Percentiles rank a stretch among this genome's conserved stretches.
Evolutionary conservation across 2,797 vertebrate genomes (phyloP).

Genomic region (Parambassis ranga): DNA sequence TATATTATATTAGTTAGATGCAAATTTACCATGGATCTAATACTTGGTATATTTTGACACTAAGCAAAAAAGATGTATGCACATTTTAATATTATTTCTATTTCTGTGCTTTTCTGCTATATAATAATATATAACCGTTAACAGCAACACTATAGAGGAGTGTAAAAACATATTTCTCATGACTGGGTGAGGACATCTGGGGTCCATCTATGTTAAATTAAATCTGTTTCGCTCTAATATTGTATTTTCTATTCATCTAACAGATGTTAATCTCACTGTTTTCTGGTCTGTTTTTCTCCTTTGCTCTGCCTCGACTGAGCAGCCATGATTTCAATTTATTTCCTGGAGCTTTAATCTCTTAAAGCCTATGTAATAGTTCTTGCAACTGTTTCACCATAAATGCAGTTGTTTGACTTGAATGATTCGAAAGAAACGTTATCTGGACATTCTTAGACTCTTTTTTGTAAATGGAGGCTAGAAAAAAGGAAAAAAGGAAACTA

Average conservation of each 20-base stretch:
- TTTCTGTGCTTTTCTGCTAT: too few relatives aligned
- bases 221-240: conserved; percentile 19
- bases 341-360: not conserved
- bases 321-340: not conserved
- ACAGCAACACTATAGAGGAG: not conserved
- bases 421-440: not conserved
- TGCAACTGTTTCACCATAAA: not conserved
- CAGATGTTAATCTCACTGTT: conserved; percentile 33
- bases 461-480: not conserved
- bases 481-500: not conserved
- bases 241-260: conserved; percentile 21
- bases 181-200: conserved; percentile 17
- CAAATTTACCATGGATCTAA: too few relatives aligned
- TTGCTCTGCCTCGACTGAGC: not conserved
- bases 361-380: not conserved
- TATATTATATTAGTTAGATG: too few relatives aligned
- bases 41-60: not conserved
- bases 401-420: not conserved
- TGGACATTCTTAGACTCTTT: not conserved
- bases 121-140: not conserved
- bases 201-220: conserved; percentile 16
- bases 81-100: too few relatives aligned
- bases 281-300: conserved; percentile 38
- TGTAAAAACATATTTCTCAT: conserved; percentile 5
- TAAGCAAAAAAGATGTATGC: too few relatives aligned